phyloP scores from a whole-genome alignment of 2,113 vertebrate genomes.

The Regulus satrapa region DNA sequence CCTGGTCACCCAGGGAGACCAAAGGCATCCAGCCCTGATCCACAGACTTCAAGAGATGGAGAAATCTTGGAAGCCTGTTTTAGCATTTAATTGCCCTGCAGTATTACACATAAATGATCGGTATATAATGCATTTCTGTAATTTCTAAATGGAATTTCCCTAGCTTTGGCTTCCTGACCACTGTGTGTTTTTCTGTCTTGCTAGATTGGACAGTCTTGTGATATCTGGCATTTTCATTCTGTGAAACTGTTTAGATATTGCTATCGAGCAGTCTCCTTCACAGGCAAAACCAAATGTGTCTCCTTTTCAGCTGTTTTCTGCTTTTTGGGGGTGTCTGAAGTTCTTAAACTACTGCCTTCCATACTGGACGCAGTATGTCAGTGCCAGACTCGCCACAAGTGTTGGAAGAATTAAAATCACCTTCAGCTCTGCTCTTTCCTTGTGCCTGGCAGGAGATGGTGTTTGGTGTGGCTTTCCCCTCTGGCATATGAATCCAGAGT shows the following conservation, averaged over 20 bases:
- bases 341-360: background rate
- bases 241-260: background rate
- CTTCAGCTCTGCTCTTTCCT: background rate
- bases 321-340: background rate
- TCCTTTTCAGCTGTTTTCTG: background rate
- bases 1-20: background rate
- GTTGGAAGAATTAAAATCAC: background rate
- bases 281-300: background rate
- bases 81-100: background rate
- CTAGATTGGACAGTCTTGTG: background rate
- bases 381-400: background rate
- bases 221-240: background rate
- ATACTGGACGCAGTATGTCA: background rate
- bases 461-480: background rate
- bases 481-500: background rate
- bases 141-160: slow-evolving; percentile 5
- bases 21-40: background rate
- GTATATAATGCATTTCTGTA: background rate
- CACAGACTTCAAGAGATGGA: background rate
- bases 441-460: background rate
- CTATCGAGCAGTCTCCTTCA: background rate
- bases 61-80: background rate
- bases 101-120: background rate
- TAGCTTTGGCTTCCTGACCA: background rate
- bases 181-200: background rate